Percentiles rank a stretch among this genome's conserved stretches.
These are phyloP conservation scores for Tetraneura akinire DNA, from an alignment of 1,140 invertebrate species.

Conservation along the genomic window DNA sequence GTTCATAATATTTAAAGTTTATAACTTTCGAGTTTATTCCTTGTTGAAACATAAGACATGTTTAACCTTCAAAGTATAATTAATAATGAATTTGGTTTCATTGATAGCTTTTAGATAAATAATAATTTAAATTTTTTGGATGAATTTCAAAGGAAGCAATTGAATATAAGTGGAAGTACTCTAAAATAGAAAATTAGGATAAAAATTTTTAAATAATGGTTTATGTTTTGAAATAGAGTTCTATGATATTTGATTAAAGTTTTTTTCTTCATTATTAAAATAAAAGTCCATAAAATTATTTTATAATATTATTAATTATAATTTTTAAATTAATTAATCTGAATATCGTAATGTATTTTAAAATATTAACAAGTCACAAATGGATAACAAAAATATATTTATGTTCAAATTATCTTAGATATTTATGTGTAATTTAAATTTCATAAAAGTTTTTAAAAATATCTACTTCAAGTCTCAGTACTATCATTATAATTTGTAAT, in stretches of 20 bases:
- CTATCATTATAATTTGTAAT: constrained; percentile 36
- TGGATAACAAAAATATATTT: no score
- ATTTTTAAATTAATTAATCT: not conserved
- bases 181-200: not conserved
- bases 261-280: not conserved
- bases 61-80: constrained; percentile 18
- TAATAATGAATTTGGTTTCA: constrained; percentile 24
- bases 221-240: no score
- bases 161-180: not conserved
- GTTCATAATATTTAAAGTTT: constrained; percentile 13
- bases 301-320: not conserved
- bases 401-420: no score
- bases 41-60: not conserved
- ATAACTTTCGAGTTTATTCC: not conserved
- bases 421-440: no score
- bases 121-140: not conserved
- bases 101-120: constrained; percentile 19
- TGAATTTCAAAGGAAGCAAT: constrained; percentile 2
- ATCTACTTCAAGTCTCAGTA: no score
- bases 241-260: no score
- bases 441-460: no score
- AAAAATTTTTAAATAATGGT: not conserved
- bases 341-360: no score
- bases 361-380: no score
- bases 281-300: not conserved